phyloP scores from a whole-genome alignment of 2,113 vertebrate species.

The Regulus satrapa region DNA sequence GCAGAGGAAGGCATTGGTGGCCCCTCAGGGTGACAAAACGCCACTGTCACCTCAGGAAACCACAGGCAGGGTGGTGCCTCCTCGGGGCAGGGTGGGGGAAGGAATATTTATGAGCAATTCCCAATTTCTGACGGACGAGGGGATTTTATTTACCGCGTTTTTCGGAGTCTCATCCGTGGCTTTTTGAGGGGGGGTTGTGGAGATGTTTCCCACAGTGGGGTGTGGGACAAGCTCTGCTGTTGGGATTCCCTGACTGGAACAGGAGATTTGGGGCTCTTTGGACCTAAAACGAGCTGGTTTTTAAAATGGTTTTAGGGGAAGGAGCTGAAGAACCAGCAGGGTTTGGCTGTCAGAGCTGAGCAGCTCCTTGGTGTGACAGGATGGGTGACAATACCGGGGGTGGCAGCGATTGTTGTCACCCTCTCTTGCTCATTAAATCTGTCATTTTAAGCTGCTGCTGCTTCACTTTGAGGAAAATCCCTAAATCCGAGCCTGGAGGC shows the following conservation, averaged over 20 bases:
- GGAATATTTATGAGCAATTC: background rate
- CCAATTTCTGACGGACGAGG: rapidly evolving
- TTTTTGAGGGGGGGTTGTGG: background rate
- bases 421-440: background rate
- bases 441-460: background rate
- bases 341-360: background rate
- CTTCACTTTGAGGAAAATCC: background rate
- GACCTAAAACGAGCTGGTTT: background rate
- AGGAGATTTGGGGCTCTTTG: background rate
- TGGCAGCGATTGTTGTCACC: background rate
- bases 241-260: background rate
- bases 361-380: background rate
- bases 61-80: slow-evolving; percentile 16
- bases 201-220: background rate
- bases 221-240: background rate
- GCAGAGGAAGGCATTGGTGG: background rate
- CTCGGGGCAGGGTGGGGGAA: background rate
- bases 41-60: slow-evolving; percentile 42
- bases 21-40: background rate
- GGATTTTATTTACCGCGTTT: too few species aligned
- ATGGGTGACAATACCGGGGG: background rate
- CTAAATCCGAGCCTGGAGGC: background rate
- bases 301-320: background rate
- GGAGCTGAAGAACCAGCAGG: background rate
- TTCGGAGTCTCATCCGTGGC: background rate